These are phyloP conservation scores for Athene noctua DNA, from an alignment of 2,113 vertebrate species.

Conservation along the genomic window DNA sequence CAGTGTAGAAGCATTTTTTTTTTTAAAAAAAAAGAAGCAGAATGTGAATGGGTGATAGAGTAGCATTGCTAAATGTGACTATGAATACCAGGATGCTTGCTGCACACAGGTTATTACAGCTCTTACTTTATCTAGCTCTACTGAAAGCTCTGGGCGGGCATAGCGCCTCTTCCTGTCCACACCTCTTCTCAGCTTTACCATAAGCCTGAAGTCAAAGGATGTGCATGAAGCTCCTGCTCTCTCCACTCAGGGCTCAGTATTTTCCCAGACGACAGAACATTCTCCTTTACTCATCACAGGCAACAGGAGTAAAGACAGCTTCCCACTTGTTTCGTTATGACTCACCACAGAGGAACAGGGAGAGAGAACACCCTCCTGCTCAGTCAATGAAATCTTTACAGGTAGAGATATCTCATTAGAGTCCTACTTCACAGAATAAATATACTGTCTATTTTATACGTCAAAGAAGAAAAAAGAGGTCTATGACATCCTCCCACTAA, in stretches of 20 bases:
- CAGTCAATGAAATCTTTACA: background rate
- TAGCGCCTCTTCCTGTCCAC: background rate
- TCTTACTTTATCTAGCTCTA: background rate
- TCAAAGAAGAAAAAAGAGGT: background rate
- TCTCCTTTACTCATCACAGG: background rate
- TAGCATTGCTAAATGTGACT: background rate
- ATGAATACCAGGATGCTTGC: background rate
- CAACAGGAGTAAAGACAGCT: background rate
- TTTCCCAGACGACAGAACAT: conserved; percentile 12
- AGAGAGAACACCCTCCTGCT: background rate
- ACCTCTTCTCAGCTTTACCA: background rate
- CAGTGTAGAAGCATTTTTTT: background rate
- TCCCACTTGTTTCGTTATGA: background rate
- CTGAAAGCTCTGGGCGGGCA: background rate
- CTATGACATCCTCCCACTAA: background rate
- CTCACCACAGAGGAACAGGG: background rate
- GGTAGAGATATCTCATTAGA: background rate
- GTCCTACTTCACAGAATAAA: background rate
- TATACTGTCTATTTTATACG: background rate
- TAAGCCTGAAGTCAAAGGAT: background rate
- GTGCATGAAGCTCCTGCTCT: background rate
- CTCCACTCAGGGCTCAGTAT: background rate
- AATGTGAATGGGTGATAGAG: background rate
- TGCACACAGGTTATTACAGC: background rate
- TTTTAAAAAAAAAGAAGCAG: background rate